Evolutionary conservation across 2,113 vertebrate species (phyloP).

Genomic region (Megalops atlanticus): DNA sequence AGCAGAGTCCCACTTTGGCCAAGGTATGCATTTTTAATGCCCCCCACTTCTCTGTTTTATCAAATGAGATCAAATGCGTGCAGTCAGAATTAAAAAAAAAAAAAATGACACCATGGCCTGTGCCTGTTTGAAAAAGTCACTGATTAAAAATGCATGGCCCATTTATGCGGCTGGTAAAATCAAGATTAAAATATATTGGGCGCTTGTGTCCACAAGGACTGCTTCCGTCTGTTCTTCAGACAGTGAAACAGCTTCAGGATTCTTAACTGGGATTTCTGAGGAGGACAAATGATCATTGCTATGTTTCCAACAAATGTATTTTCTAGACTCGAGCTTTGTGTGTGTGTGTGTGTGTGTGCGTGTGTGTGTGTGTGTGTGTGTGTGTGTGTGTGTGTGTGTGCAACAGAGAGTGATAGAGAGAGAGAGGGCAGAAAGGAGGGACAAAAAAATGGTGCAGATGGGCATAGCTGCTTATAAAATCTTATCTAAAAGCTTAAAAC

Average conservation of each 20-base stretch:
- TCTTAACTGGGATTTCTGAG: background rate
- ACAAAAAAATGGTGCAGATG: too few relatives aligned
- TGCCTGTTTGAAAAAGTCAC: constrained; percentile 46
- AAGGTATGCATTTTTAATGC: constrained; percentile 62
- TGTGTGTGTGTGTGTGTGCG: background rate
- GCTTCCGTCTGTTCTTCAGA: constrained; percentile 22
- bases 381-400: background rate
- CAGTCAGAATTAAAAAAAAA: background rate
- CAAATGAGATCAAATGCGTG: constrained; percentile 45
- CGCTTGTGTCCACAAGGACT: constrained; percentile 20
- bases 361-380: background rate
- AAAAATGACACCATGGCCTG: constrained; percentile 12
- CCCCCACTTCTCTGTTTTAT: constrained; percentile 39
- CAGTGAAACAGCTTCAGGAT: constrained; percentile 19
- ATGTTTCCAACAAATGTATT: background rate
- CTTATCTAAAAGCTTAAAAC: too few relatives aligned
- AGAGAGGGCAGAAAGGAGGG: background rate
- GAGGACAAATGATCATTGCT: background rate
- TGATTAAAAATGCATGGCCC: constrained; percentile 63
- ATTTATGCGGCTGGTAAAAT: constrained; percentile 66
- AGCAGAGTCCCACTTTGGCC: constrained; percentile 53
- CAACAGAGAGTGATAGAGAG: background rate
- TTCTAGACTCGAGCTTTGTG: background rate
- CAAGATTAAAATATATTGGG: constrained; percentile 64
- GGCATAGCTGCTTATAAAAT: too few relatives aligned